Evolutionary conservation across 2,113 vertebrate genomes (phyloP), one percentile per base, ranked within the genome.

Genomic region (Platysteira castanea): DNA sequence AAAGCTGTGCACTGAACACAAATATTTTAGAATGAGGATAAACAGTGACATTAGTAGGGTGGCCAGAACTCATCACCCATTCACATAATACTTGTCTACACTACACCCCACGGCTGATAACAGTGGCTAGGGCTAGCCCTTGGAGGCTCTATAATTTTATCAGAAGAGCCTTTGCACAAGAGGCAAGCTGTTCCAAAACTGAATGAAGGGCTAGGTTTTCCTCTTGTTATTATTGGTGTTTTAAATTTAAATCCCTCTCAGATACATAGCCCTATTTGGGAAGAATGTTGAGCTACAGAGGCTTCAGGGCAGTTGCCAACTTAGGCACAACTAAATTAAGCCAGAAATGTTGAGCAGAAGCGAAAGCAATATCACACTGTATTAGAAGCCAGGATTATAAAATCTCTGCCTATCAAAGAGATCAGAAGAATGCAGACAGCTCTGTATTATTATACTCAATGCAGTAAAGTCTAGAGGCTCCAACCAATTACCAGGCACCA

Each of bases 281-380:
- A 89, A 84, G 84, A 87, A 78, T 20, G n/a, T 71, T 85, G 80
- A 89, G 84, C 44, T 94, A 88, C 5, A 15, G 75, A 94, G 71
- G 79, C 83, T 93, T 7, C 11, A 89, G 84, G 92, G 89, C 89
- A 96, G 88, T 77, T 95, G 90, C 65, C 89, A 93, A 84, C 80
- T 92, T 75, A 92, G 93, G 95, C 80, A 94, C 69, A 93, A 95
- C 79, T 88, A 92, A 94, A 92, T 90, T 84, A 78, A 92, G 73
- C 44, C 76, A 91, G 85, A 82, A 93, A 91, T 73, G 78, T 89
- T 2, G 7, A 95, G 86, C 27, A 65, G 56, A 85, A 94, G 47
- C 42, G 35, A 68, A 83, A 89, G 63, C 50, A 79, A 23, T 82
- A 95, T 49, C 76, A 86, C 42, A 60, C 16, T 50, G 76, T 81